phyloP scores from a whole-genome alignment of 2,797 vertebrate genomes.

The Chiloscyllium punctatum region DNA sequence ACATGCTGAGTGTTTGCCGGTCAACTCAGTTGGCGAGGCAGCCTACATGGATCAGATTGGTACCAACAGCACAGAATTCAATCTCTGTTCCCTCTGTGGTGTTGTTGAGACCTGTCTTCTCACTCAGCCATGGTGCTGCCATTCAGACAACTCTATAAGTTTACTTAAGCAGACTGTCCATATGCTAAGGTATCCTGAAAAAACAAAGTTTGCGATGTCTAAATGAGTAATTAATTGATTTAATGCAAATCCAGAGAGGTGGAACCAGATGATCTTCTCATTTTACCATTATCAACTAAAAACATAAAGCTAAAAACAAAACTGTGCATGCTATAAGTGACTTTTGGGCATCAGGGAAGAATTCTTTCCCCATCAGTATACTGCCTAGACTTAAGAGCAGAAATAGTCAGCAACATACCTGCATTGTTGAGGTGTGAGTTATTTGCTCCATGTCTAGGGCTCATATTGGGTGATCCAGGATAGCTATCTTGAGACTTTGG shows the following conservation, averaged over 20 bases:
- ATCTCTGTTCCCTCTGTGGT: no score
- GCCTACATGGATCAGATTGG: no score
- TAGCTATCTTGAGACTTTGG: constrained; percentile 95
- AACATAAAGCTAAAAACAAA: no score
- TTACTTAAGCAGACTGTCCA: not conserved
- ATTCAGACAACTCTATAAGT: not conserved
- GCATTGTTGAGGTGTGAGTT: constrained; percentile 78
- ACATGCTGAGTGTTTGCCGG: no score
- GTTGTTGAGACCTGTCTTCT: not conserved
- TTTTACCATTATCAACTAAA: not conserved
- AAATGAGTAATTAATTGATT: not conserved
- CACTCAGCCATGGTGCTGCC: not conserved
- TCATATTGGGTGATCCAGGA: constrained; percentile 81
- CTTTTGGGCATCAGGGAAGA: not conserved
- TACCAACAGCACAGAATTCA: no score
- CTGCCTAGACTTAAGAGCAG: not conserved
- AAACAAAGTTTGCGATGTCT: not conserved
- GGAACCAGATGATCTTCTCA: not conserved
- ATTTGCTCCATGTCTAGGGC: constrained; percentile 77
- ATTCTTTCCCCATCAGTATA: not conserved
- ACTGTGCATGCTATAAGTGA: not conserved
- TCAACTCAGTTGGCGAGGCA: no score
- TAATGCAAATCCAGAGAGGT: not conserved
- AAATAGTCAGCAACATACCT: constrained; percentile 56
- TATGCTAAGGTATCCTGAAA: not conserved